Percentiles rank a stretch among this genome's conserved stretches.
These are phyloP conservation scores for Thera obeliscata DNA, from an alignment of 2,888 invertebrate species.

Conservation along the genomic window DNA sequence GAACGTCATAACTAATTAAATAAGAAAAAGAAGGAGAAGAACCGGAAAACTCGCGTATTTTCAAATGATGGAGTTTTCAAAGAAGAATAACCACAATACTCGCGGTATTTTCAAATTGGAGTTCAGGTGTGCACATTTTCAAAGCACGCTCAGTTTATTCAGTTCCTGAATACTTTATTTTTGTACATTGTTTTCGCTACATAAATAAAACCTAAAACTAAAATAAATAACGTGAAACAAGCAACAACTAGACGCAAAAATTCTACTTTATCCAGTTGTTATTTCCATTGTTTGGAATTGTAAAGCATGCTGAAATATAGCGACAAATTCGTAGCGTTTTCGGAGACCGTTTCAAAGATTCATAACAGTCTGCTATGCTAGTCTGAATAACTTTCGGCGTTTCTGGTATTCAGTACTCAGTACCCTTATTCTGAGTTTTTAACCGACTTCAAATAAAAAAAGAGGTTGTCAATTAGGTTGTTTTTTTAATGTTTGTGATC, in stretches of 20 bases:
- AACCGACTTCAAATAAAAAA: no score
- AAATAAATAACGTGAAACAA: slow-evolving; percentile 25
- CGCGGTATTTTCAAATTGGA: background rate
- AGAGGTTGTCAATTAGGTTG: no score
- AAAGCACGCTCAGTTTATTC: background rate
- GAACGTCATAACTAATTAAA: no score
- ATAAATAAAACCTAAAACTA: slow-evolving; percentile 20
- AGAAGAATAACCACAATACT: no score
- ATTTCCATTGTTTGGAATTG: slow-evolving; percentile 20
- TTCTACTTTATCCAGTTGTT: slow-evolving; percentile 19
- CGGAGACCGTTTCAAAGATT: slow-evolving; percentile 26
- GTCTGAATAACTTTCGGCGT: slow-evolving; percentile 14
- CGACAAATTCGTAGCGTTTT: slow-evolving; percentile 26
- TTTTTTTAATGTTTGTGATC: no score
- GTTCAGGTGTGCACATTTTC: slow-evolving; percentile 11
- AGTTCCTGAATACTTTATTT: background rate
- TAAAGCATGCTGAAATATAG: slow-evolving; percentile 28
- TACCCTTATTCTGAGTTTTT: no score
- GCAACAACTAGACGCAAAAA: slow-evolving; percentile 22
- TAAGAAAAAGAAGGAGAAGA: no score
- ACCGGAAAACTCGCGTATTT: no score
- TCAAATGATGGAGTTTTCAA: no score
- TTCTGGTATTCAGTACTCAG: slow-evolving; percentile 3
- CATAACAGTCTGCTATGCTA: slow-evolving; percentile 23
- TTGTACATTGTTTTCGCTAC: slow-evolving; percentile 3